Evolutionary conservation across 2,113 vertebrate species (phyloP), one percentile per base, ranked within the genome.

Genomic region (Cathartes aura): DNA sequence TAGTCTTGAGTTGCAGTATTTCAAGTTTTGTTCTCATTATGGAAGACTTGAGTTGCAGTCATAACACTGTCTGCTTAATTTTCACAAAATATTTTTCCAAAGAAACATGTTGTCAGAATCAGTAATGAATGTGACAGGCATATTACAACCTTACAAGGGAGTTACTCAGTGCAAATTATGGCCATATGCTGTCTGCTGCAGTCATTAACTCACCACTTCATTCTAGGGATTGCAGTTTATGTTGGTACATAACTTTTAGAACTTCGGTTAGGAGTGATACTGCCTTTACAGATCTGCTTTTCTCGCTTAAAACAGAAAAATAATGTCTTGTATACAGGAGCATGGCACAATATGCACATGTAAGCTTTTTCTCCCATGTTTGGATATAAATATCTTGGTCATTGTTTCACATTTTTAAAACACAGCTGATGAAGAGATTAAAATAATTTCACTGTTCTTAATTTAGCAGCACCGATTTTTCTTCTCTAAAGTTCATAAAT

Each of bases 301-400:
- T 87, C 72, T 47, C 30, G 19, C 60, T 90, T 90, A 7, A 40
- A 68, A 59, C n/a, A 70, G 43, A 78, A 70, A 75, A 89, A 27
- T 22, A 38, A 66, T 36, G n/a, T 38, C 34, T 48, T 67, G 27
- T 62, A 9, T 48, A 22, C 8, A 67, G 23, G 17, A 92, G 23
- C 5, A 3, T 43, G 34, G 18, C 43, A 56, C 67, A 43, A 9
- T 18, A 48, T 18, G 11, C 5, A 0, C 0, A 0, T 67, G 12
- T 72, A 75, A 68, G 42, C 50, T 74, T 74, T 74, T 74, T 74
- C 47, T 88, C 20, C 26, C 3, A 1, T 42, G 18, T 53, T 42
- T 88, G 58, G 19, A 52, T 53, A 29, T 30, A 70, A 89, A 15
- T 45, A 58, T 58, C 45, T 71, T 86, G 9, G 40, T 72, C 30